phyloP scores from a whole-genome alignment of 2,888 invertebrate genomes.

The Strigamia crassipes region DNA sequence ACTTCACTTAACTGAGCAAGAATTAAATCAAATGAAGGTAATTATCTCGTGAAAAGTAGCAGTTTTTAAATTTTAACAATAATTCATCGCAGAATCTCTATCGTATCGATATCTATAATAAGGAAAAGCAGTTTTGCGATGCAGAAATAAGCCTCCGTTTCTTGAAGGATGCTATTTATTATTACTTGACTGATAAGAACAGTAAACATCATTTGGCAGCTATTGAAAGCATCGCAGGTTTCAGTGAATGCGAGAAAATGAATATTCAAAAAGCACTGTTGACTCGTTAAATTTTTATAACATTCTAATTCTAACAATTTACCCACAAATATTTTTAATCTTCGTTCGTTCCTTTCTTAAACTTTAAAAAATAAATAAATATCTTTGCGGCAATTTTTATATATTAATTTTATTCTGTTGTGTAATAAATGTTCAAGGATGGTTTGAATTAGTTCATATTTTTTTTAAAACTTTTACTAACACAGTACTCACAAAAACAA shows the following conservation, averaged over 20 bases:
- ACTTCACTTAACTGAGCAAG: conserved; percentile 80
- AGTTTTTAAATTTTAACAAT: too few species aligned
- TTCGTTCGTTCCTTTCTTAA: too few species aligned
- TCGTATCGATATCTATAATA: conserved; percentile 51
- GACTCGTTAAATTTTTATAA: conserved; percentile 1
- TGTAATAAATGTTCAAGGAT: background rate
- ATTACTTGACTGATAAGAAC: conserved; percentile 87
- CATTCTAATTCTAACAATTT: background rate
- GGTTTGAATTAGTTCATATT: background rate
- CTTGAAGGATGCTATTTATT: conserved; percentile 89
- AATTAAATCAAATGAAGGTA: conserved; percentile 86
- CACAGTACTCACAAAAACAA: background rate
- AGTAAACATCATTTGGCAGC: conserved; percentile 86
- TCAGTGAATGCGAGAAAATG: conserved; percentile 77
- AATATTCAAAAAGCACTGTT: conserved; percentile 67
- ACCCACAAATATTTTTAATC: background rate
- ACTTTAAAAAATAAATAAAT: too few species aligned
- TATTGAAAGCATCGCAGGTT: conserved; percentile 88
- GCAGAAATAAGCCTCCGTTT: conserved; percentile 91
- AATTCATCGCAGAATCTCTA: conserved; percentile 50
- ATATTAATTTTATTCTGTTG: background rate
- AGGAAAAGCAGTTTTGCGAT: conserved; percentile 62
- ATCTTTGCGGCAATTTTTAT: too few species aligned
- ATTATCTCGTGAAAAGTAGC: conserved; percentile 52
- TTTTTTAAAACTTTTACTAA: background rate